phyloP scores from a whole-genome alignment of 2,113 vertebrate genomes.

The Upupa epops region DNA sequence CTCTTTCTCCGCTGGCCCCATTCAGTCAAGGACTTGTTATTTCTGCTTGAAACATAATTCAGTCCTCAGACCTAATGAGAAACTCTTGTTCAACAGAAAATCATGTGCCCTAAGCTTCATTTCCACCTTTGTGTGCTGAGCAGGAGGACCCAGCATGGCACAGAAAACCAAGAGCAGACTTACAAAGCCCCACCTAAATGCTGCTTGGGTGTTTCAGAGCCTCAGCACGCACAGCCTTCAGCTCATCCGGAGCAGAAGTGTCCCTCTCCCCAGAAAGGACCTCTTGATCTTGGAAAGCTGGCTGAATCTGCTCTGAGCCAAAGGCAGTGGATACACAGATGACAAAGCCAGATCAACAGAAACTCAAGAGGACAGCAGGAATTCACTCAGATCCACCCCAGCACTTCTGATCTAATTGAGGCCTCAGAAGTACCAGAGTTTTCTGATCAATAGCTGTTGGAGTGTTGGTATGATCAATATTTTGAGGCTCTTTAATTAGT shows the following conservation, averaged over 20 bases:
- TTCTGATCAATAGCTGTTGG: neutral
- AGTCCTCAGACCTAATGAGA: neutral
- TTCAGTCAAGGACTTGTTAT: neutral
- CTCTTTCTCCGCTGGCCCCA: neutral
- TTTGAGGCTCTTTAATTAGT: neutral
- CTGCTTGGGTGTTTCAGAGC: neutral
- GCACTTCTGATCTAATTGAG: neutral
- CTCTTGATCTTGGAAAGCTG: neutral
- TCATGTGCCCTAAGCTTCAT: neutral
- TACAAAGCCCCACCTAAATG: neutral
- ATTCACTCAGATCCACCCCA: neutral
- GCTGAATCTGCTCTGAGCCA: fast-evolving
- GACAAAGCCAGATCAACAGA: neutral
- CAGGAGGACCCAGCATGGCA: neutral
- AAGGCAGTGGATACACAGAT: neutral
- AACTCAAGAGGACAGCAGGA: neutral
- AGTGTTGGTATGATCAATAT: neutral
- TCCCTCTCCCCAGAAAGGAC: neutral
- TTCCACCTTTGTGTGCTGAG: neutral
- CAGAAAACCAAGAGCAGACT: neutral
- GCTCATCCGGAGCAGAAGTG: neutral
- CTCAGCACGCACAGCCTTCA: neutral
- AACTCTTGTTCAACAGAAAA: neutral
- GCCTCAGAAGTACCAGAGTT: neutral
- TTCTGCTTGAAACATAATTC: neutral